Percentiles rank a stretch among this genome's conserved stretches.
Evolutionary conservation across 37 sponge, comb jelly and placozoan genomes (phyloP).

Genomic region (Hormiphora californensis): DNA sequence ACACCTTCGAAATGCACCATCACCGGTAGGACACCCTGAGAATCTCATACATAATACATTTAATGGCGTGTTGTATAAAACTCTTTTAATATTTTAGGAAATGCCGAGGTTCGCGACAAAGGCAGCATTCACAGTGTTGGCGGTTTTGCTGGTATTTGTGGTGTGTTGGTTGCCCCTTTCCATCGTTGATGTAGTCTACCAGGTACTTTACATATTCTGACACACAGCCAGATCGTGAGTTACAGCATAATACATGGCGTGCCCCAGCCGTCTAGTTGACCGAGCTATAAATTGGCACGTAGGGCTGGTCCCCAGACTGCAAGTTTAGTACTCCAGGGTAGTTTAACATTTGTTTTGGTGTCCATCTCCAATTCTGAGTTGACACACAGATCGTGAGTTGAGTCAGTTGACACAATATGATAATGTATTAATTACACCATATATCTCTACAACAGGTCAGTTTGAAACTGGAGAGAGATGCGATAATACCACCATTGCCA

Average conservation of each 20-base stretch:
- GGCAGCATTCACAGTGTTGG: conserved; percentile 9
- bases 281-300: no score
- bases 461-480: neutral
- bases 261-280: no score
- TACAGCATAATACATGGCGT: no score
- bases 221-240: no score
- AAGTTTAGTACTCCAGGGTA: neutral
- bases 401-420: neutral
- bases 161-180: neutral
- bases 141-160: neutral
- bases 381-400: no score
- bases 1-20: no score
- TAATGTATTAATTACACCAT: neutral
- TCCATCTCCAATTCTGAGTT: no score
- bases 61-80: no score
- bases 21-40: no score
- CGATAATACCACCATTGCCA: neutral
- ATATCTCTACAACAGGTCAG: neutral
- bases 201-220: no score
- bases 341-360: neutral
- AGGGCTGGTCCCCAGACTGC: neutral
- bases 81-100: no score
- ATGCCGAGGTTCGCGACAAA: conserved; percentile 8
- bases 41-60: no score
- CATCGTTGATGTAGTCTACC: neutral